These are phyloP conservation scores for Hyles lineata DNA, from an alignment of 2,888 invertebrate genomes.

Conservation along the genomic window DNA sequence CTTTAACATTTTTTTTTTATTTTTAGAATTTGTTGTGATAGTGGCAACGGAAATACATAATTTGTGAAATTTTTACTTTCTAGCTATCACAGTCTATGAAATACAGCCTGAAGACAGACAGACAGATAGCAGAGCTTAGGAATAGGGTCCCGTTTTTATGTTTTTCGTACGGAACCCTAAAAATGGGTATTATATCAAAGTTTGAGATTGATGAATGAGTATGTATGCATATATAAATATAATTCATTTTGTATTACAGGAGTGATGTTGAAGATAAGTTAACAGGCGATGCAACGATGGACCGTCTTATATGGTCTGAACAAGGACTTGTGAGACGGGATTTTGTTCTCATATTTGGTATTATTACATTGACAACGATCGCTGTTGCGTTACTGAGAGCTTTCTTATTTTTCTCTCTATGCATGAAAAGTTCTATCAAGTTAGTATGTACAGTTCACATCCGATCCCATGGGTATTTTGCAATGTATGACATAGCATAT, in stretches of 20 bases:
- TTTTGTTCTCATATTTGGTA: constrained; percentile 82
- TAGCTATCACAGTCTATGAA: no score
- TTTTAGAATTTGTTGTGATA: no score
- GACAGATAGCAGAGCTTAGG: no score
- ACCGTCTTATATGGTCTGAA: constrained; percentile 68
- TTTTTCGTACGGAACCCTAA: no score
- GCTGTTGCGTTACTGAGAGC: constrained; percentile 86
- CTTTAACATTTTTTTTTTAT: no score
- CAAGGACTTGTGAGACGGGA: constrained; percentile 63
- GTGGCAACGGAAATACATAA: no score
- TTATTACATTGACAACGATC: constrained; percentile 83
- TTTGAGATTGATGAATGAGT: no score
- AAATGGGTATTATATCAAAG: background rate
- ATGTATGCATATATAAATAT: no score
- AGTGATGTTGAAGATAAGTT: constrained; percentile 73
- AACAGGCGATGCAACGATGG: constrained; percentile 72
- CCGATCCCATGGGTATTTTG: background rate
- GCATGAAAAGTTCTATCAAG: constrained; percentile 87
- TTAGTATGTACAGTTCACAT: constrained; percentile 45
- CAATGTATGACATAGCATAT: background rate
- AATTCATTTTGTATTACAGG: constrained; percentile 51
- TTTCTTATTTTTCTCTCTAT: constrained; percentile 86
- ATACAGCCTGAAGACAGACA: no score
- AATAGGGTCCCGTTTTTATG: no score
- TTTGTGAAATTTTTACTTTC: no score